Base-by-base conservation (phyloP, 2,113 vertebrate genomes). In the Pelusios castaneus region DNA sequence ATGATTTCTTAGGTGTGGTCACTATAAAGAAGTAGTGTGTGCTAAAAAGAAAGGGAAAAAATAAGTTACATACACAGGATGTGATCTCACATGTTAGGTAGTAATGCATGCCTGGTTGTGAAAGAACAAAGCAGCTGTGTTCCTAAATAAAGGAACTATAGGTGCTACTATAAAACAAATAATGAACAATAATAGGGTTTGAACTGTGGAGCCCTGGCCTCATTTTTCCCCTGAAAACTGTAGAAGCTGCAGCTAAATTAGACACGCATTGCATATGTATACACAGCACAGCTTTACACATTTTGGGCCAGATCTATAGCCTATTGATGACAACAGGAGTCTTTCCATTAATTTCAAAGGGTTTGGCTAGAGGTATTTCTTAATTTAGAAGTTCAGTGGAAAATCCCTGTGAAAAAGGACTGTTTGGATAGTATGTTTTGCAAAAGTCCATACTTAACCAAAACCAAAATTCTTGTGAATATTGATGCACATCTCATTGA, bases 231-330 rank as follows among this genome's bases (percentile, higher is more conserved):
- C 43, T 22, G 14, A 58, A 87, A 75, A 25, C 0, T 21, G 84
- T 67, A 38, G 19, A 54, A 4, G 60, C 75, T 84, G 87, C 5
- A 60, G 80, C 75, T 49, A 24, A 88, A 90, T 38, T 90, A 67
- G 6, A 8, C 8, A 1, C 17, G n/a, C n/a, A n/a, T n/a, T n/a
- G n/a, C n/a, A 22, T 17, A n/a, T 76, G 17, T 9, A 73, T 0
- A 1, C 5, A 22, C 29, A 60, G 58, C 29, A 60, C 25, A 79
- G 13, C n/a, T 4, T 84, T 88, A 9, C 14, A 81, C 85, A 13
- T 1, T 70, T 91, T 81, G 6, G 1, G 13, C 4, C 19, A 21
- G 9, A 41, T 22, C 8, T 21, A 41, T 41, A 73, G 13, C 29
- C 58, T 29, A 63, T 31, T 34, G 31, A 63, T 34, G 31, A 34